Evolutionary conservation across 64 coral and sea anemone species (phyloP), one percentile per base, ranked within the genome.

Genomic region (Stichodactyla helianthus): DNA sequence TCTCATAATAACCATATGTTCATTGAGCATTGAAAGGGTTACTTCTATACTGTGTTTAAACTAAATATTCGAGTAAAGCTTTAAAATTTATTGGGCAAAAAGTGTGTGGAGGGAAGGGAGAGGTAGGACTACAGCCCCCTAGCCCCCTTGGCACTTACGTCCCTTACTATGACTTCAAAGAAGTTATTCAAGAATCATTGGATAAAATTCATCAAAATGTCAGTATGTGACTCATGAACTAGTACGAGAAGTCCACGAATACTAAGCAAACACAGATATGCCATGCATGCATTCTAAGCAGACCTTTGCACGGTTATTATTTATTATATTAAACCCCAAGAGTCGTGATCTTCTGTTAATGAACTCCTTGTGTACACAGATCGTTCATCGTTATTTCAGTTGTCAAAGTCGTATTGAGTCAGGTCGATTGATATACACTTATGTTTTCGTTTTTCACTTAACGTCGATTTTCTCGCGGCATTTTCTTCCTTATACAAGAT

Each of bases 301-400:
- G 62, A 65, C 62, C 68, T 74, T 70, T 70, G 22, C 19, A 70
- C n/a, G 6, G 20, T 20, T 6, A 70, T 10, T 74, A 23, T 74
- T 74, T 74, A 74, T 74, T 68, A 74, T 74, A 74, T 11, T 8
- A 74, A 74, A 31, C 68, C 68, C 68, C 22, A 31, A 31, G 68
- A 74, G 68, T 74, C 26, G 68, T 74, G 68, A 74, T 74, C 68
- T 74, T 74, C 22, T 74, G 27, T 74, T 74, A 74, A 74, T 74
- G 68, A 74, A 23, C 25, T 74, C 68, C 6, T 13, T 74, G 68
- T 74, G 68, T 74, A 74, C 26, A 31, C 68, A 74, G 68, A 74
- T 74, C 68, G 68, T 28, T 71, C n/a, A 71, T 25, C 23, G 68
- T 74, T 74, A 74, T 74, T 74, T 74, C 68, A 74, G 68, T 31